Conservation (phyloP, 2,888 invertebrate genomes). For the Euplexia lucipara region DNA sequence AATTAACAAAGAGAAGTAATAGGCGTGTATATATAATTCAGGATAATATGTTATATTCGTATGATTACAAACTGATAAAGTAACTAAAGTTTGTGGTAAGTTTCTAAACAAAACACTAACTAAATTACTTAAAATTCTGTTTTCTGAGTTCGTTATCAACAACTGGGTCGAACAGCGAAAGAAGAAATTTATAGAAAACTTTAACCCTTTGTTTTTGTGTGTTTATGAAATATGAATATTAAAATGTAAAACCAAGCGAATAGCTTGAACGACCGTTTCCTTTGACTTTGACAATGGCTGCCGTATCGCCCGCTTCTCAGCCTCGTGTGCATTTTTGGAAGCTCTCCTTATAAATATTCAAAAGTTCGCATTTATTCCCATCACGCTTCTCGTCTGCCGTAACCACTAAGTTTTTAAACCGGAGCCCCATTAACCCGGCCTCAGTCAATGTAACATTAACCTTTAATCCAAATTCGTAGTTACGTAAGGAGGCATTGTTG, state of each 20-base stretch:
- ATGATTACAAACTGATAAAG: no score
- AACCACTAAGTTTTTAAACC: conserved; percentile 59
- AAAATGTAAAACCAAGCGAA: conserved; percentile 60
- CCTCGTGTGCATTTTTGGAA: conserved; percentile 75
- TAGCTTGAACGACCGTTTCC: conserved; percentile 61
- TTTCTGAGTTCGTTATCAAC: conserved; percentile 6
- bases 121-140: no score
- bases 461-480: conserved; percentile 43
- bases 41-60: no score
- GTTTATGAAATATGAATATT: conserved; percentile 65
- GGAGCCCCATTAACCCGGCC: conserved; percentile 43
- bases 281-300: conserved; percentile 67
- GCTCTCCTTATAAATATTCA: conserved; percentile 78
- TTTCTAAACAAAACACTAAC: not conserved
- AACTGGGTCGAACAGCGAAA: conserved; percentile 12
- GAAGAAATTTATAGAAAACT: conserved; percentile 24
- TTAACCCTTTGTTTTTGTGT: conserved; percentile 9
- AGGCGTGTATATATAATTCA: no score
- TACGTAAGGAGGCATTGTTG: conserved; percentile 27
- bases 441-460: conserved; percentile 31
- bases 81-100: not conserved
- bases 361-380: conserved; percentile 61
- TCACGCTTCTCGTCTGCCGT: conserved; percentile 50
- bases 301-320: conserved; percentile 40
- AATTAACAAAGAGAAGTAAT: no score